phyloP scores from a whole-genome alignment of 2,888 invertebrate genomes.

The Chelonus formosanus region DNA sequence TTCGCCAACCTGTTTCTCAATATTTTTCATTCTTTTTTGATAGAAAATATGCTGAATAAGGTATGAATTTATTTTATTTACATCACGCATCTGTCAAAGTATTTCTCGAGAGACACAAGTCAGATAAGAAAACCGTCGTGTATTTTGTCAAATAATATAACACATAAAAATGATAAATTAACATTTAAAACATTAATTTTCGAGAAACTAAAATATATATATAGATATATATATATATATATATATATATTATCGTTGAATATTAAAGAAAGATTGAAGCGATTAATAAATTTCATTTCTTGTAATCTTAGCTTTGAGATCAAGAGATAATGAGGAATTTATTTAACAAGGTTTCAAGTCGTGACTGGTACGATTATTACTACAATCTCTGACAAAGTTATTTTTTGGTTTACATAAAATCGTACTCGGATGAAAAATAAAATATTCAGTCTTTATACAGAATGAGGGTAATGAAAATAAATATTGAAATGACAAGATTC shows the following conservation, averaged over 20 bases:
- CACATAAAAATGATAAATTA: constrained; percentile 17
- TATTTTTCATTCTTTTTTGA: too few species aligned
- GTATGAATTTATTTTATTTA: too few species aligned
- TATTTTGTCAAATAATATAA: constrained; percentile 1
- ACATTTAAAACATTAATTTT: background rate
- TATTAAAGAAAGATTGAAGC: too few species aligned
- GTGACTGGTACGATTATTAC: constrained; percentile 44
- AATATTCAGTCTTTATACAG: constrained; percentile 39
- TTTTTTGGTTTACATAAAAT: constrained; percentile 5
- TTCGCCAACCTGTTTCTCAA: too few species aligned
- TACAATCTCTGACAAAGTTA: constrained; percentile 1
- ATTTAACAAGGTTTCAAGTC: constrained; percentile 43
- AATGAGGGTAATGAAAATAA: constrained; percentile 38
- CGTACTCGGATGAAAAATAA: background rate
- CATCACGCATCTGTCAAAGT: constrained; percentile 8
- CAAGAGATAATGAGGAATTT: constrained; percentile 8
- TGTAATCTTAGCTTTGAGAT: background rate
- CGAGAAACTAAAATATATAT: too few species aligned
- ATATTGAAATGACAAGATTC: constrained; percentile 16
- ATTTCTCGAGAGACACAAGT: constrained; percentile 9
- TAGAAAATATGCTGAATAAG: too few species aligned
- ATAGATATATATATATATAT: too few species aligned
- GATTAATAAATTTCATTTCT: constrained; percentile 4
- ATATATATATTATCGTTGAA: too few species aligned
- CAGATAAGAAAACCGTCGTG: background rate